These are phyloP conservation scores for Trissolcus japonicus DNA, from an alignment of 2,888 invertebrate genomes.

Conservation along the genomic window DNA sequence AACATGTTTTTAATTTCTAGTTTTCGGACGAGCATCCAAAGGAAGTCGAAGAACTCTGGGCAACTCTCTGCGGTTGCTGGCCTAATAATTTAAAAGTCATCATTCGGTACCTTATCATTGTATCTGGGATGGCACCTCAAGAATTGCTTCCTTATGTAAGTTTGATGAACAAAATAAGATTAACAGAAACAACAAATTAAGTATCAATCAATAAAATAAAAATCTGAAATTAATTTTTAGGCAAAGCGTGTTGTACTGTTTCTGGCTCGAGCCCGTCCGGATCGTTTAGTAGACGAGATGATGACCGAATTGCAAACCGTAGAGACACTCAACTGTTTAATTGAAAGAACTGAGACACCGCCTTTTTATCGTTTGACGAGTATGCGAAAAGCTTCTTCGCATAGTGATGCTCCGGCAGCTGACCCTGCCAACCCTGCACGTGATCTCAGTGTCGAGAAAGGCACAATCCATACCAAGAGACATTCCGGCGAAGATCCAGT, in stretches of 20 bases:
- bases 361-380: slow-evolving; percentile 97
- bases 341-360: slow-evolving; percentile 98
- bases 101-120: slow-evolving; percentile 90
- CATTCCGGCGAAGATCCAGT: slow-evolving; percentile 93
- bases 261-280: slow-evolving; percentile 93
- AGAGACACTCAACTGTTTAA: slow-evolving; percentile 95
- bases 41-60: slow-evolving; percentile 97
- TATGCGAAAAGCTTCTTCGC: slow-evolving; percentile 92
- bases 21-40: slow-evolving; percentile 97
- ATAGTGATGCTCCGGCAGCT: slow-evolving; percentile 79
- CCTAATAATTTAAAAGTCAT: slow-evolving; percentile 98
- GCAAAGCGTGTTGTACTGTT: slow-evolving; percentile 96
- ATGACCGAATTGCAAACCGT: slow-evolving; percentile 98
- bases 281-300: slow-evolving; percentile 95
- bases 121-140: slow-evolving; percentile 97
- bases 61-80: slow-evolving; percentile 96
- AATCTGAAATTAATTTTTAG: slow-evolving; percentile 76
- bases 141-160: slow-evolving; percentile 94
- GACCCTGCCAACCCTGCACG: slow-evolving; percentile 78
- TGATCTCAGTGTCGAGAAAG: slow-evolving; percentile 89
- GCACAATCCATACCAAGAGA: slow-evolving; percentile 96
- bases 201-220: neutral
- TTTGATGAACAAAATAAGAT: too few relatives aligned
- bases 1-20: slow-evolving; percentile 75
- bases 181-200: neutral